phyloP scores from a whole-genome alignment of 2,113 vertebrate species.

The Scytalopus superciliaris region DNA sequence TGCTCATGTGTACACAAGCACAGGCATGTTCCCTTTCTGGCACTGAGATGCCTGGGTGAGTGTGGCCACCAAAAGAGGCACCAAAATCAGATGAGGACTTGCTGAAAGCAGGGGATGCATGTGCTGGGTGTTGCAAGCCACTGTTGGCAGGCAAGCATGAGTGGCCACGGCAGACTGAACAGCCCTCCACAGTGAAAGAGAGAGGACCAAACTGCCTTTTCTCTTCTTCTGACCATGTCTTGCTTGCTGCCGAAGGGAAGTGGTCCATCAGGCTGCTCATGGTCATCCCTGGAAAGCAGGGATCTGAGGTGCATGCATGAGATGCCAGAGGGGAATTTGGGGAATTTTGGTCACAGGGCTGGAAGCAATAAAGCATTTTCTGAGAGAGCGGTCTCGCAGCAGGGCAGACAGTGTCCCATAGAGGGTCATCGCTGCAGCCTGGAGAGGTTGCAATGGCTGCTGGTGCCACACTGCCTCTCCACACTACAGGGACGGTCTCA shows the following conservation, averaged over 20 bases:
- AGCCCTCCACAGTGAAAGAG: background rate
- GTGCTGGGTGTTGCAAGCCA: background rate
- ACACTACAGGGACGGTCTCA: background rate
- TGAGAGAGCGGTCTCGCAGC: background rate
- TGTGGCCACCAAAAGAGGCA: background rate
- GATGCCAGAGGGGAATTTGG: background rate
- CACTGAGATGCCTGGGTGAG: background rate
- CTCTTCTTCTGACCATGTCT: background rate
- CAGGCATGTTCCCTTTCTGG: background rate
- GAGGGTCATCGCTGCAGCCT: background rate
- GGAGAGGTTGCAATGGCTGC: background rate
- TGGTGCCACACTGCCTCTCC: background rate
- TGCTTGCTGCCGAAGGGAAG: background rate
- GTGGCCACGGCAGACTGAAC: background rate
- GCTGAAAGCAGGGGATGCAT: background rate
- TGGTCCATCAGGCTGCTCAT: background rate
- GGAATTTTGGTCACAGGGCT: background rate
- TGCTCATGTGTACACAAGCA: rapidly evolving
- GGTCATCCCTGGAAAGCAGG: background rate
- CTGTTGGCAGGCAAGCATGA: background rate
- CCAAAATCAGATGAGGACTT: background rate
- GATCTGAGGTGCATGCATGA: background rate
- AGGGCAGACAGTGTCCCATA: background rate
- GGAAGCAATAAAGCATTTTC: background rate
- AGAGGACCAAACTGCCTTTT: background rate